Evolutionary conservation across 2,888 invertebrate genomes (phyloP).

Genomic region (Noctua comes): DNA sequence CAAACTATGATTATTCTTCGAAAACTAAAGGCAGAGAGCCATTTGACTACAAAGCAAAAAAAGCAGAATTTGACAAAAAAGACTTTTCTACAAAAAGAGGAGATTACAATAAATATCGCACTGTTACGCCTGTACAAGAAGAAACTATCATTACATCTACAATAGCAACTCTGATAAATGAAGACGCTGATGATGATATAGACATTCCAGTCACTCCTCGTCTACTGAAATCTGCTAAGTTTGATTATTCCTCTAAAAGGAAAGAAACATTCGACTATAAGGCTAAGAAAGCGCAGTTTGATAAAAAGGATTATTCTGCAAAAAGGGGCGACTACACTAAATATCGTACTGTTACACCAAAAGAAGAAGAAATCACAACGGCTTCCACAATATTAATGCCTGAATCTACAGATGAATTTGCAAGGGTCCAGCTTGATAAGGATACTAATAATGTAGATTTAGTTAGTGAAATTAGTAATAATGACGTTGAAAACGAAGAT

Average conservation of each 20-base stretch:
- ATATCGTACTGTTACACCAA: constrained; percentile 25
- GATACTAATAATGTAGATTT: constrained; percentile 40
- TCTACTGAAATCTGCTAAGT: constrained; percentile 24
- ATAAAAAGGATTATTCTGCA: constrained; percentile 57
- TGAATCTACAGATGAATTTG: constrained; percentile 26
- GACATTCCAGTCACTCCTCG: constrained; percentile 16
- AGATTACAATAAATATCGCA: constrained; percentile 44
- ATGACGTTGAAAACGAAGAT: constrained; percentile 15
- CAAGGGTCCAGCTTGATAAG: constrained; percentile 38
- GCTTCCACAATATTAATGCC: neutral
- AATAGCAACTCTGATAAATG: neutral
- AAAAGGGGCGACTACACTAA: constrained; percentile 51
- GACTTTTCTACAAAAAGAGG: constrained; percentile 31
- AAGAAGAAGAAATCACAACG: constrained; percentile 18
- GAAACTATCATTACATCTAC: neutral
- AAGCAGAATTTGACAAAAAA: constrained; percentile 36
- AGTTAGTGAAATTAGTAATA: constrained; percentile 25
- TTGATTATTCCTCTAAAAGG: constrained; percentile 38
- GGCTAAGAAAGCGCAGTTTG: constrained; percentile 64
- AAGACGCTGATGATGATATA: neutral
- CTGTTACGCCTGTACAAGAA: constrained; percentile 1
- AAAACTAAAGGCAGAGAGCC: constrained; percentile 34
- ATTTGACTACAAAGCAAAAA: constrained; percentile 46
- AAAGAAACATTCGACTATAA: constrained; percentile 63
- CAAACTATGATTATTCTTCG: constrained; percentile 43